A percentile compares a stretch with the other conserved stretches of the same genome.
phyloP scores from a whole-genome alignment of 2,797 vertebrate species.

The Chrysocyon brachyurus region DNA sequence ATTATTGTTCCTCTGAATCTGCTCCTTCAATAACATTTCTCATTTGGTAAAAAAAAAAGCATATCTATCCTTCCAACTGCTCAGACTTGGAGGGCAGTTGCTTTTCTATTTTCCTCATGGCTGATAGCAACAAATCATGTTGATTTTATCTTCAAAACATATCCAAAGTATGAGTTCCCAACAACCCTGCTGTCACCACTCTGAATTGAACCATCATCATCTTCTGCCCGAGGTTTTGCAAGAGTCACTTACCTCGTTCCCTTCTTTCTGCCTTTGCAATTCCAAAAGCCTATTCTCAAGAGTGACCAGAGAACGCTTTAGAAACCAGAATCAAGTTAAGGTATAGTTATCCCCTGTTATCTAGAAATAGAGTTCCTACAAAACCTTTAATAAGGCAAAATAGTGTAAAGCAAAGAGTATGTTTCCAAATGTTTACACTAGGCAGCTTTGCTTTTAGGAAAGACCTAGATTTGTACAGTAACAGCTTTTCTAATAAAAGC shows the following conservation, averaged over 20 bases:
- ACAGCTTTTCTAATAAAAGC: background rate
- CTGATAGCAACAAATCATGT: background rate
- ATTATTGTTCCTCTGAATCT: background rate
- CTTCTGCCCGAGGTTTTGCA: background rate
- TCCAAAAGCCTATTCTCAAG: background rate
- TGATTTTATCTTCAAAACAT: conserved; percentile 47
- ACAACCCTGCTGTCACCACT: background rate
- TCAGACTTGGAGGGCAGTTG: background rate
- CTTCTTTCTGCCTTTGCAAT: background rate
- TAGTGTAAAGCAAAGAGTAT: background rate
- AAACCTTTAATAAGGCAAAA: background rate
- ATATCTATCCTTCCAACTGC: background rate
- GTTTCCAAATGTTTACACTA: background rate
- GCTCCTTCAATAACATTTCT: background rate
- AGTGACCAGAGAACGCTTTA: background rate
- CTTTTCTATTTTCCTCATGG: conserved; percentile 29
- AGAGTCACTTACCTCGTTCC: background rate
- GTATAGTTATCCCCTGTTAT: background rate
- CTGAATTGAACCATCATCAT: background rate
- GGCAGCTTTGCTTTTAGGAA: background rate
- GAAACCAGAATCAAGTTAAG: background rate
- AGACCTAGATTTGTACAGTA: background rate
- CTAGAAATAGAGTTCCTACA: background rate
- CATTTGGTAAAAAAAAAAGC: background rate
- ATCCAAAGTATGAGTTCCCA: background rate